phyloP scores from a whole-genome alignment of 2,113 vertebrate species.

The Alaudala cheleensis region DNA sequence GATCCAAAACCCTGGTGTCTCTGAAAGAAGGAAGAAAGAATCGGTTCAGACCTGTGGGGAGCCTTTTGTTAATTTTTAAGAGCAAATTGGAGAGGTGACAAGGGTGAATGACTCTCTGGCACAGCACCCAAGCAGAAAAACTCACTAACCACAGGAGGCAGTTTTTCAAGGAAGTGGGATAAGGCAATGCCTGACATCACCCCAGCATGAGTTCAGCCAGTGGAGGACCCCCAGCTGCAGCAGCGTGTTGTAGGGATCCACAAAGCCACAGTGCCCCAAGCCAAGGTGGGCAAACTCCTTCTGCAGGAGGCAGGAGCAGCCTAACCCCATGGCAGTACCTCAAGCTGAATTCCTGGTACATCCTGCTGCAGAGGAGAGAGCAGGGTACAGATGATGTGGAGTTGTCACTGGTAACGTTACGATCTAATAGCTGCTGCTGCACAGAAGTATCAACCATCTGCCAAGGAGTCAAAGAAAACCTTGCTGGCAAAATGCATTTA shows the following conservation, averaged over 20 bases:
- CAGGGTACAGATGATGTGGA: neutral
- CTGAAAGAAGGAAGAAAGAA: neutral
- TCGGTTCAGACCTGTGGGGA: neutral
- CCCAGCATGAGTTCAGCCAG: neutral
- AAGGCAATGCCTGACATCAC: neutral
- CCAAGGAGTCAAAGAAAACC: conserved; percentile 16
- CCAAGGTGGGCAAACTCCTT: neutral
- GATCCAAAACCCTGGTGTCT: neutral
- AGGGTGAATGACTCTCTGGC: neutral
- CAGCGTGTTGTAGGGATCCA: neutral
- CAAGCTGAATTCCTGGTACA: neutral
- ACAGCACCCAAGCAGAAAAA: neutral
- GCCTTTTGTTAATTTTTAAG: neutral
- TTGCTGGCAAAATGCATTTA: conserved; percentile 45
- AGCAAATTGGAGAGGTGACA: neutral
- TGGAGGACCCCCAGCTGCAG: neutral
- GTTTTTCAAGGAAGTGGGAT: neutral
- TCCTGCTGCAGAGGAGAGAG: neutral
- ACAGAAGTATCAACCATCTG: conserved; percentile 49
- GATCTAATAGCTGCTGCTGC: neutral
- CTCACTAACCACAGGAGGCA: neutral
- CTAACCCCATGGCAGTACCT: neutral
- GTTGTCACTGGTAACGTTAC: neutral
- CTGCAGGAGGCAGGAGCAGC: neutral
- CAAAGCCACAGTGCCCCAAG: neutral